A percentile compares a stretch with the other conserved stretches of the same genome.
phyloP scores from a whole-genome alignment of 1,140 invertebrate species.

The Oreohelix idahoensis region DNA sequence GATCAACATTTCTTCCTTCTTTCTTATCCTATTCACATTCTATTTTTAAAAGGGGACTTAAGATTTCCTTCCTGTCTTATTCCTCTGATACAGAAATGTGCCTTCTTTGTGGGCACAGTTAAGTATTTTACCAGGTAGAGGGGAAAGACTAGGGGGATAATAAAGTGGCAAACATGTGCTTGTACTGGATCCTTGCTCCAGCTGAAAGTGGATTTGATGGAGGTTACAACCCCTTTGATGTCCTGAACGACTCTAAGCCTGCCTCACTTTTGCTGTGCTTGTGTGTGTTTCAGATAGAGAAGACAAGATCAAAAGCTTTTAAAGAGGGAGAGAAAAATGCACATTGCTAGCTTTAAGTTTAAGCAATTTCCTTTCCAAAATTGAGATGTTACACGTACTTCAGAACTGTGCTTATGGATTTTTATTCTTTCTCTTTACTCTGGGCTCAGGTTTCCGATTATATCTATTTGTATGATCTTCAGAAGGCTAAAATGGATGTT shows the following conservation, averaged over 20 bases:
- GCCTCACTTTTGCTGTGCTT: slow-evolving; percentile 16
- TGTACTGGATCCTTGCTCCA: not conserved
- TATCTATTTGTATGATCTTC: not conserved
- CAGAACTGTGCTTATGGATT: not conserved
- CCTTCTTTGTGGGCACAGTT: not conserved
- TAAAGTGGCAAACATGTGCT: slow-evolving; percentile 26
- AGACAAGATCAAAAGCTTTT: slow-evolving; percentile 25
- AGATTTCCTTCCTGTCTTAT: no score
- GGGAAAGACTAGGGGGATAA: not conserved
- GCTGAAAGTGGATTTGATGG: slow-evolving; percentile 21
- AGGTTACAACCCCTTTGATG: slow-evolving; percentile 29
- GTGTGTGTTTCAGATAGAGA: slow-evolving; percentile 18
- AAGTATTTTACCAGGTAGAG: slow-evolving; percentile 31
- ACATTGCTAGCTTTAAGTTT: slow-evolving; percentile 2
- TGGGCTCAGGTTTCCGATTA: not conserved
- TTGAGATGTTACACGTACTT: not conserved
- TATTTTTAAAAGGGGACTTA: no score
- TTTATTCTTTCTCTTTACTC: not conserved
- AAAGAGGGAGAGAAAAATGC: not conserved
- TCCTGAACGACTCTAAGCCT: slow-evolving; percentile 27
- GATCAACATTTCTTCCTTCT: no score
- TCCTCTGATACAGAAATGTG: not conserved
- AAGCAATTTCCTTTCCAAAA: not conserved
- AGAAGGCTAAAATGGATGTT: not conserved
- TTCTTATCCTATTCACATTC: no score